Evolutionary conservation across 2,797 vertebrate species (phyloP), one percentile per base, ranked within the genome.

Genomic region (Taenioides sp.): DNA sequence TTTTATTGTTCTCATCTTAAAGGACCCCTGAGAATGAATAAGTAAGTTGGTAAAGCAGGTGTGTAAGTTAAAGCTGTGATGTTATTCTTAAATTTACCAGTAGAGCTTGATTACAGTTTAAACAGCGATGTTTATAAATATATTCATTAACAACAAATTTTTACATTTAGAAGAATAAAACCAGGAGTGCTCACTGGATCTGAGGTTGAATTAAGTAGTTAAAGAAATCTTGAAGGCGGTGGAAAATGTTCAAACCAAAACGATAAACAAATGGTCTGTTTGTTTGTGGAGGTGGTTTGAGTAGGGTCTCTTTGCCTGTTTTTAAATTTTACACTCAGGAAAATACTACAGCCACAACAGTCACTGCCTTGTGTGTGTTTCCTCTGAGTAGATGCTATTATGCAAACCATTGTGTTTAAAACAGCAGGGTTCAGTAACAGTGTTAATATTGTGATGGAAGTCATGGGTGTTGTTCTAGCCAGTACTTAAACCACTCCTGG

Each of bases 361-460:
- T 80, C 68, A 69, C 71, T 79, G 67, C 76, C 67, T 54, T 66
- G 70, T 76, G 63, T 76, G 62, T 75, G 57, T 76, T 78, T 78
- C 64, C 72, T 76, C 40, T 74, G n/a, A 78, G 69, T 71, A 81
- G 61, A 81, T 47, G 20, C 71, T 57, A 68, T 82, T 84, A 82
- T 88, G 77, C 84, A 86, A 82, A 84, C 80, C 34, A 63, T 74
- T 84, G 75, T 86, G 31, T 74, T 59, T 62, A 83, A 69, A 70
- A 75, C 71, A 63, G 58, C 67, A 71, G 73, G 25, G 71, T 86
- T 17, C 43, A 65, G 22, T 43, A 64, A 40, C 78, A 59, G 70
- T 81, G 76, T 90, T 87, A 78, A 76, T 89, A 83, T 91, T 63
- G 87, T 91, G 77, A 69, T 50, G 75, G 78, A 61, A 76, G 78